Conservation (phyloP, 2,113 vertebrate genomes). For the Pelusios castaneus region DNA sequence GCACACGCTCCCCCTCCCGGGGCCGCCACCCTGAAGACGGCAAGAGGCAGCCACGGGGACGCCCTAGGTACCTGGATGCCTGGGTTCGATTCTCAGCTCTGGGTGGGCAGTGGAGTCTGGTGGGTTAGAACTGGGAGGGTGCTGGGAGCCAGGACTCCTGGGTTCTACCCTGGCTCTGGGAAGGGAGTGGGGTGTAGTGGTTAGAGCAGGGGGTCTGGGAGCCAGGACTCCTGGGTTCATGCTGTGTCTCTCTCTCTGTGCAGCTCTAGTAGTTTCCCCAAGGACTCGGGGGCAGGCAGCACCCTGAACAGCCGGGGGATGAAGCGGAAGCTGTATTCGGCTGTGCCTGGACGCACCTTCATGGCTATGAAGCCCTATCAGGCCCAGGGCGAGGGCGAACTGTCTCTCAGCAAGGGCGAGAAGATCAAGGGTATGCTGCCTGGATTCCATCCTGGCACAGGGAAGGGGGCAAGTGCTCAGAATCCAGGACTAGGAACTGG, state of each 20-base stretch:
- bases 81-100: background rate
- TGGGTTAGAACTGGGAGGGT: background rate
- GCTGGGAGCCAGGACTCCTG: background rate
- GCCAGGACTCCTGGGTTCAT: background rate
- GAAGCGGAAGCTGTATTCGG: slow-evolving; percentile 89
- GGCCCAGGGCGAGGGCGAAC: slow-evolving; percentile 90
- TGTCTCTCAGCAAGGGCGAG: slow-evolving; percentile 91
- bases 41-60: slow-evolving; percentile 85
- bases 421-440: slow-evolving; percentile 89
- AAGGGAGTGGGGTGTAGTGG: too few species aligned
- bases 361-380: slow-evolving; percentile 89
- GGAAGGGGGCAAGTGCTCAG: background rate
- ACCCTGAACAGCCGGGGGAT: slow-evolving; percentile 73
- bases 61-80: slow-evolving; percentile 73
- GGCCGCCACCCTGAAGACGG: slow-evolving; percentile 84
- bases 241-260: background rate
- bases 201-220: background rate
- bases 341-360: slow-evolving; percentile 89
- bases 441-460: background rate
- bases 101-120: background rate
- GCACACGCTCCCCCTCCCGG: slow-evolving; percentile 89
- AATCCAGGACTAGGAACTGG: background rate
- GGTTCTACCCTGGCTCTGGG: background rate
- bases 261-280: slow-evolving; percentile 75
- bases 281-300: slow-evolving; percentile 66